Conservation (phyloP, 64 coral and sea anemone species). For the Trachythela sp. region DNA sequence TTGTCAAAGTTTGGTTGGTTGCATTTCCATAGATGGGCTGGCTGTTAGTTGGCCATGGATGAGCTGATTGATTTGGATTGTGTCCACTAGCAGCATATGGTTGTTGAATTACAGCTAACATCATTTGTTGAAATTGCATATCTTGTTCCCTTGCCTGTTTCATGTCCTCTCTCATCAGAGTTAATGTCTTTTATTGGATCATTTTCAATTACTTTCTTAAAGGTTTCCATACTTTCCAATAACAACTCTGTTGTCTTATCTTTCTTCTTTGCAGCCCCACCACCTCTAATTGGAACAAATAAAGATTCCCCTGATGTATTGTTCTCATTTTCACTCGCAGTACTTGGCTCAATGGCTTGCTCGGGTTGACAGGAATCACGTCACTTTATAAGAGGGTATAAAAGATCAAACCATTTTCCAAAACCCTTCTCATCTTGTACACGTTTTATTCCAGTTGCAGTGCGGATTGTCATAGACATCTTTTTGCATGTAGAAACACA, state of each 20-base stretch:
- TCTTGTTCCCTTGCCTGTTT: slow-evolving; percentile 56
- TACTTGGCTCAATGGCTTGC: slow-evolving; percentile 39
- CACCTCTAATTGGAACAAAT: slow-evolving; percentile 33
- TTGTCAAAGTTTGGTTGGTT: not conserved
- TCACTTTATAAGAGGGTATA: slow-evolving; percentile 51
- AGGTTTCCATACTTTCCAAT: slow-evolving; percentile 34
- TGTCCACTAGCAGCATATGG: not conserved
- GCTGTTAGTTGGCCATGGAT: not conserved
- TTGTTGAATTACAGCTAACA: slow-evolving; percentile 42
- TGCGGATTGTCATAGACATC: slow-evolving; percentile 28
- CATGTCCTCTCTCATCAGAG: slow-evolving; percentile 57
- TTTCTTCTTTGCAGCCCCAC: slow-evolving; percentile 7
- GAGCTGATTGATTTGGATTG: not conserved
- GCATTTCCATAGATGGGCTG: not conserved
- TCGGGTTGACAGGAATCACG: slow-evolving; percentile 47
- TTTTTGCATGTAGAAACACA: slow-evolving; percentile 42
- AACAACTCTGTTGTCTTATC: slow-evolving; percentile 41
- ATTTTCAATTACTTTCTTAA: slow-evolving; percentile 61
- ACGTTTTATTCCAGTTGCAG: slow-evolving; percentile 40
- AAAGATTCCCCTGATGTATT: not conserved
- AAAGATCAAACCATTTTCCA: slow-evolving; percentile 51
- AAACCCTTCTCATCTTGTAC: slow-evolving; percentile 52
- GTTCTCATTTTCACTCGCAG: slow-evolving; percentile 18
- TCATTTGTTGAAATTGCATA: slow-evolving; percentile 57
- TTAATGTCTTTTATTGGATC: slow-evolving; percentile 50